A percentile compares a stretch with the other conserved stretches of the same genome.
phyloP scores from a whole-genome alignment of 2,888 invertebrate genomes.

The Parelbella ahira region DNA sequence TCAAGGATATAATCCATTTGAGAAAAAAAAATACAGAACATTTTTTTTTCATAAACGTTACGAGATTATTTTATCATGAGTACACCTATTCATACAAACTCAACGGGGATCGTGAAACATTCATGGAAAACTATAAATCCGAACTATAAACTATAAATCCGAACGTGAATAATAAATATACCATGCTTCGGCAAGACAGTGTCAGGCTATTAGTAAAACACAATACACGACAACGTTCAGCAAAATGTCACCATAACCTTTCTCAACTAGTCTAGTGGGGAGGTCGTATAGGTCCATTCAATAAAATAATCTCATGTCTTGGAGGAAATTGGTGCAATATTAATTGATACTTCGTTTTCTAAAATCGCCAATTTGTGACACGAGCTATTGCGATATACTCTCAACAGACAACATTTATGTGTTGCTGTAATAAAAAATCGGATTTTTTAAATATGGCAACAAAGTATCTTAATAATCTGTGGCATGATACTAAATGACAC shows the following conservation, averaged over 20 bases:
- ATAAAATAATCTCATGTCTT: conserved; percentile 70
- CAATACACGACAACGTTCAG: conserved; percentile 59
- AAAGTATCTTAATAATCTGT: no score
- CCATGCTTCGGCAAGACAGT: conserved; percentile 63
- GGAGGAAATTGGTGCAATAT: conserved; percentile 48
- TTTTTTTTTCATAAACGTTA: no score
- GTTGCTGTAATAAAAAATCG: no score
- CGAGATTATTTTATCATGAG: conserved; percentile 70
- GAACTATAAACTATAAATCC: conserved; percentile 28
- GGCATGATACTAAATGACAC: no score
- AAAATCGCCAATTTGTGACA: no score
- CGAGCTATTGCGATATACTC: no score
- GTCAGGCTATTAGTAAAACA: conserved; percentile 69
- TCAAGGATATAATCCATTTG: no score
- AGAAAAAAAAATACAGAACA: no score
- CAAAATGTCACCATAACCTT: conserved; percentile 34
- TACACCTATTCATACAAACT: conserved; percentile 33
- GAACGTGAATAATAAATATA: conserved; percentile 25
- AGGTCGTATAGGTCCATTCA: conserved; percentile 32
- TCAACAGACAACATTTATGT: no score
- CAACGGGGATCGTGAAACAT: conserved; percentile 28
- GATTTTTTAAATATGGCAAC: no score
- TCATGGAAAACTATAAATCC: conserved; percentile 30
- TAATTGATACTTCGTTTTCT: no score
- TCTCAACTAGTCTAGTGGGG: conserved; percentile 15